phyloP scores from a whole-genome alignment of 2,888 invertebrate genomes.

The Drosophila rubida region DNA sequence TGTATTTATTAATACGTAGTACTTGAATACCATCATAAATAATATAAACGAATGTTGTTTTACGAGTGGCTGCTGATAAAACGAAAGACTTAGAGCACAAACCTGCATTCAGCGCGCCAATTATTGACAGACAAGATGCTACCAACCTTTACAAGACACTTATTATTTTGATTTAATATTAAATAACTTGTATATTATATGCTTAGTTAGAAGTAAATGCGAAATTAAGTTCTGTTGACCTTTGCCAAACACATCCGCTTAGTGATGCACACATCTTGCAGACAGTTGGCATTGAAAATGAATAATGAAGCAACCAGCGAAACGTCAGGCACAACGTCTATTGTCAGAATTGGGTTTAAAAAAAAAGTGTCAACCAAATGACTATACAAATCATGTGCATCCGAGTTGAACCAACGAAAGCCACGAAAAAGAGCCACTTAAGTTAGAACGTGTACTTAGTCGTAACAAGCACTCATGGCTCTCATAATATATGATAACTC shows the following conservation, averaged over 20 bases:
- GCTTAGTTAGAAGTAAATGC: slow-evolving; percentile 1
- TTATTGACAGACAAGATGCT: slow-evolving; percentile 1
- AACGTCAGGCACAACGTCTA: slow-evolving; percentile 6
- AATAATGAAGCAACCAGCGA: slow-evolving; percentile 30
- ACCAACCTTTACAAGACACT: neutral
- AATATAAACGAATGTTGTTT: neutral
- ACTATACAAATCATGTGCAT: slow-evolving; percentile 44
- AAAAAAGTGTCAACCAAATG: slow-evolving; percentile 44
- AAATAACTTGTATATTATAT: slow-evolving; percentile 1
- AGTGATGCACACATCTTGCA: slow-evolving; percentile 29
- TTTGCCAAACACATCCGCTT: slow-evolving; percentile 42
- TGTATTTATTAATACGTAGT: slow-evolving; percentile 6
- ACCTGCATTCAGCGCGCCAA: neutral
- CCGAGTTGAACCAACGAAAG: slow-evolving; percentile 32
- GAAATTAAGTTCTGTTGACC: slow-evolving; percentile 27
- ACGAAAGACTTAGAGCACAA: slow-evolving; percentile 16
- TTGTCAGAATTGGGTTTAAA: slow-evolving; percentile 31
- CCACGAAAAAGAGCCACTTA: slow-evolving; percentile 25
- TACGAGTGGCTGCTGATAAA: neutral
- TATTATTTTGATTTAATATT: slow-evolving; percentile 7
- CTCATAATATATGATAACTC: slow-evolving; percentile 24
- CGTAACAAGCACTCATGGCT: slow-evolving; percentile 28
- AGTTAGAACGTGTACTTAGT: slow-evolving; percentile 23
- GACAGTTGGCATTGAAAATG: slow-evolving; percentile 45
- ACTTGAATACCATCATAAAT: slow-evolving; percentile 10